Evolutionary conservation across 1,140 invertebrate genomes (phyloP).

Genomic region (Leptoteleia sp.): DNA sequence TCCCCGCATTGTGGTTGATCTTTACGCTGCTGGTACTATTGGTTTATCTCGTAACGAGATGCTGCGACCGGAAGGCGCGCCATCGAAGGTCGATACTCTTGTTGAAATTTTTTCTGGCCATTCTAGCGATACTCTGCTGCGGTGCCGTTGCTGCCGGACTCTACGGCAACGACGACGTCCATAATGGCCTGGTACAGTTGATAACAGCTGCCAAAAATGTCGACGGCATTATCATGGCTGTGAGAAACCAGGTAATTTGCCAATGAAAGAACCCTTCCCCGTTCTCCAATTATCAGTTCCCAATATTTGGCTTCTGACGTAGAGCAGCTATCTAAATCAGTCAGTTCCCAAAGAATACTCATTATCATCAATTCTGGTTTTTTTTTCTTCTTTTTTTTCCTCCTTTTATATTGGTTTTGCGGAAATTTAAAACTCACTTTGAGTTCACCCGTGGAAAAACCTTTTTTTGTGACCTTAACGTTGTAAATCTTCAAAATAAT

Average conservation of each 20-base stretch:
- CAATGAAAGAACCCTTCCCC: background rate
- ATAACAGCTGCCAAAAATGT: slow-evolving; percentile 89
- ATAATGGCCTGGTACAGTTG: slow-evolving; percentile 92
- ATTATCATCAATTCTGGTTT: no score
- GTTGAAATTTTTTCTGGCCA: slow-evolving; percentile 90
- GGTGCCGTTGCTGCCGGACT: slow-evolving; percentile 89
- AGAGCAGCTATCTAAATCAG: no score
- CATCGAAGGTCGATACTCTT: slow-evolving; percentile 91
- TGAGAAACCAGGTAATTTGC: slow-evolving; percentile 86
- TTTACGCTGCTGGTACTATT: slow-evolving; percentile 92
- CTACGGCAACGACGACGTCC: slow-evolving; percentile 96
- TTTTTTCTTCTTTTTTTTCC: no score
- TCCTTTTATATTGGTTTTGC: no score
- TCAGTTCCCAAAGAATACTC: no score
- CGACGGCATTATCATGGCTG: slow-evolving; percentile 87
- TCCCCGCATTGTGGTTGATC: slow-evolving; percentile 94
- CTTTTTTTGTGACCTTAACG: no score
- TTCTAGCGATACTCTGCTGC: slow-evolving; percentile 92
- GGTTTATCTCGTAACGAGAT: slow-evolving; percentile 95
- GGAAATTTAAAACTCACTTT: no score
- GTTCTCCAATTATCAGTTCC: background rate
- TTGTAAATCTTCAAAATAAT: no score
- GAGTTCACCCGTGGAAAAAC: no score
- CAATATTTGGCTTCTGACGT: background rate
- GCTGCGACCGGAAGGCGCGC: slow-evolving; percentile 94